A percentile compares a stretch with the other conserved stretches of the same genome.
phyloP scores from a whole-genome alignment of 2,797 vertebrate genomes.

The Enteromius viviparus region DNA sequence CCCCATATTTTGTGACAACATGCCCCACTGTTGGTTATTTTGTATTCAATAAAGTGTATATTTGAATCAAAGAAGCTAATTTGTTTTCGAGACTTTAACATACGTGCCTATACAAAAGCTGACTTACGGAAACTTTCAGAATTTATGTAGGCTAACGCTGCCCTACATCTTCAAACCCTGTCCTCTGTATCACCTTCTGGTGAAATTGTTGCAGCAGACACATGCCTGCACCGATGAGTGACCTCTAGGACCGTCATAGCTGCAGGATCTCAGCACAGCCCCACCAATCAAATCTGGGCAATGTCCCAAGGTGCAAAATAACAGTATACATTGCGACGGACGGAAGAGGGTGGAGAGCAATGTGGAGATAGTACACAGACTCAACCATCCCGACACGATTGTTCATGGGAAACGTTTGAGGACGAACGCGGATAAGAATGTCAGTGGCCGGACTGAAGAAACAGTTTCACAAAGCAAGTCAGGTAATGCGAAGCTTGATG shows the following conservation, averaged over 20 bases:
- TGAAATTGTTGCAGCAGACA: slow-evolving; percentile 10
- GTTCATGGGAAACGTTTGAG: slow-evolving; percentile 8
- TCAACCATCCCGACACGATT: neutral
- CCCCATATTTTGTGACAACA: neutral
- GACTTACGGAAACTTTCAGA: neutral
- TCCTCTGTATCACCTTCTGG: slow-evolving; percentile 18
- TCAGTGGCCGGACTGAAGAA: slow-evolving; percentile 91
- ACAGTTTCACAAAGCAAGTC: slow-evolving; percentile 92
- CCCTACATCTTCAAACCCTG: slow-evolving; percentile 14
- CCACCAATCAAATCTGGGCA: slow-evolving; percentile 37
- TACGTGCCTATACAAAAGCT: neutral
- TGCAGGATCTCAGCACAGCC: slow-evolving; percentile 15
- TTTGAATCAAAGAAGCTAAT: neutral
- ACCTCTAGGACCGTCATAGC: slow-evolving; percentile 19
- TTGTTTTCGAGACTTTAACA: neutral
- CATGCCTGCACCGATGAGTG: neutral
- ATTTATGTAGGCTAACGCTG: neutral
- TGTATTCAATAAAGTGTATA: neutral
- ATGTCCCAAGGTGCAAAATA: slow-evolving; percentile 37
- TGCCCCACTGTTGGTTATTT: neutral
- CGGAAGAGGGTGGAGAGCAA: slow-evolving; percentile 35
- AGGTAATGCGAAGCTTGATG: slow-evolving; percentile 74
- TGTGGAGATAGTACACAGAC: slow-evolving; percentile 12
- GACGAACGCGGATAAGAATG: slow-evolving; percentile 69
- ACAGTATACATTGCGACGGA: slow-evolving; percentile 42